Evolutionary conservation across 2,113 vertebrate species (phyloP), one percentile per base, ranked within the genome.

Genomic region (Guaruba guarouba): DNA sequence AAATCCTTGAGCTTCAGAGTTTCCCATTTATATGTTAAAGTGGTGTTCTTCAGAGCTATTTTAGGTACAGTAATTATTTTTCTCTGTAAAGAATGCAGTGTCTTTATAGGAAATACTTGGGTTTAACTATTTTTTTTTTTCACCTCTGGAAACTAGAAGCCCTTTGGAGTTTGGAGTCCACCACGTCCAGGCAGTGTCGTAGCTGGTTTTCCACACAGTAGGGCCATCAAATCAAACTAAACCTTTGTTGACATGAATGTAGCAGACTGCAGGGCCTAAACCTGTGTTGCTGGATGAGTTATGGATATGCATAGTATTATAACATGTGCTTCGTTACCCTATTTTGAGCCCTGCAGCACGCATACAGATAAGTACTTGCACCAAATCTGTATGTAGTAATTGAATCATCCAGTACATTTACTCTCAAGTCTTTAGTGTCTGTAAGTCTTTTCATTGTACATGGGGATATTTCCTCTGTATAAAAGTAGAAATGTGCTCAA

Each of bases 171-270:
- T 88, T 82, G 0, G 10, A 76, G 67, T 79, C 44, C 23, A 27
- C 8, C 2, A 31, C 18, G 6, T 35, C 3, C 4, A 43, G 49
- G 39, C 44, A 55, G 51, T 41, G 20, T 54, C 0, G 0, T 17
- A 62, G 62, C 74, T 61, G 23, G 20, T 79, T 86, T 76, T 62
- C 22, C 27, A 57, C 13, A 19, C 20, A 70, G 37, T 9, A 75
- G 28, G 43, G 39, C 69, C 9, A 52, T 57, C 62, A 91, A 67
- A 63, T 75, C 73, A 64, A 67, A 33, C 39, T 18, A 62, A 48
- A 35, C 25, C 48, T 68, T 61, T 49, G 37, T 46, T 71, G 17
- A 14, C 1, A 1, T 23, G 33, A 41, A 4, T 71, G 22, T 62
- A 4, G n/a, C 23, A 37, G n/a, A 9, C 68, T 74, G 43, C 79